Base-by-base conservation (phyloP, 2,113 vertebrate species). In the Trinectes maculatus region DNA sequence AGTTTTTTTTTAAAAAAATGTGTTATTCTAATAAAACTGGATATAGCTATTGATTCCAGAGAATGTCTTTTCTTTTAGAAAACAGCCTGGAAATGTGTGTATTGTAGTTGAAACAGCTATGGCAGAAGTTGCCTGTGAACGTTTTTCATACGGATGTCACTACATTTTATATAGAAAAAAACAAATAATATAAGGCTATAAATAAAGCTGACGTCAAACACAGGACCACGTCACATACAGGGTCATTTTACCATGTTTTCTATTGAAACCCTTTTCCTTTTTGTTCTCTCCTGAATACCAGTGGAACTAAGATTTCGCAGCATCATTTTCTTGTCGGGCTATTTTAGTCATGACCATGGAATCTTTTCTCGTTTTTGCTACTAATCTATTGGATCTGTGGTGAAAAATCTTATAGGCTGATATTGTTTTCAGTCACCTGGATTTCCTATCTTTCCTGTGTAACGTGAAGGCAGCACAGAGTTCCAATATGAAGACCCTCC, bases 391-490 rank as follows among this genome's bases (percentile, higher is more conserved):
- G 2, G 8, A 21, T n/a, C 9, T 15, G 25, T 36, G n/a, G n/a
- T n/a, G n/a, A n/a, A n/a, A n/a, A n/a, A n/a, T n/a, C n/a, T n/a
- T n/a, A n/a, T n/a, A n/a, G n/a, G n/a, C n/a, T n/a, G n/a, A n/a
- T n/a, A n/a, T 24, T 29, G 19, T 34, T 6, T 33, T 13, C 2
- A 5, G 15, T 25, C 2, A 19, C 8, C 8, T 22, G 25, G 5
- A 51, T 65, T 73, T 79, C 63, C 68, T 19, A 55, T 33, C 6
- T 59, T 63, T 56, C n/a, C 2, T 6, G 28, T 37, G 18, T 28
- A 19, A 44, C 58, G 0, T 70, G 76, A 84, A 87, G 28, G 71
- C 68, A 84, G 26, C 84, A 82, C 43, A 1, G 31, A 3, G 5
- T 26, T 56, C 28, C 31, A 66, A 42, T 28, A 28, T 34, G 6